Base-by-base conservation (phyloP, 2,797 vertebrate species). In the Phrynocephalus forsythii region DNA sequence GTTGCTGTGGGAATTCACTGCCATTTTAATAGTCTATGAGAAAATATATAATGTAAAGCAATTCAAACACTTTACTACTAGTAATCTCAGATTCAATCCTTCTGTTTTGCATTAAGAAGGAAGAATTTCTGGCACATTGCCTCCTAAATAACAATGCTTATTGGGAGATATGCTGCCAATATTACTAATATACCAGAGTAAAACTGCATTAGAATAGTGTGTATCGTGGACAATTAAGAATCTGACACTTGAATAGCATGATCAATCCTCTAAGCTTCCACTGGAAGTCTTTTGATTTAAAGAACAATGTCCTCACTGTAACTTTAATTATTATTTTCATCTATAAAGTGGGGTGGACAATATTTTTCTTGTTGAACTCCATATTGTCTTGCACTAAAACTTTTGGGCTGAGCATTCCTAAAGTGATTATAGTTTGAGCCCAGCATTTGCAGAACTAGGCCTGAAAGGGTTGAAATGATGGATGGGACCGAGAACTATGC, bases 1-100 rank as follows among this genome's bases (percentile, higher is more conserved):
- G 48, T 82, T 83, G 56, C 48, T 79, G 38, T 91, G 79, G 87
- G 89, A 38, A 26, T 87, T 76, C 72, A 56, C 20, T 66, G 75
- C 8, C 78, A 63, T 80, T 77, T 79, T 33, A 87, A 78, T 76
- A 89, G 75, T 82, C 75, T 38, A 63, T 90, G 86, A 90, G 56
- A 87, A 44, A 78, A 71, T 38, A 72, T 67, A 38, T 83, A 78
- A 73, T 5, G 87, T 28, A 66, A 90, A 7, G 60, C 18, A 92
- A 91, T 26, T 28, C 66, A 87, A 93, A 90, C 22, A 52, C 2
- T 87, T 93, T 94, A 90, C 8, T 93, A 85, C 84, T 87, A 80
- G 84, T 52, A 66, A 30, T 88, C 85, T 71, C 26, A 67, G 66
- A 89, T 5, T 52, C 38, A 93, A 48, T 1, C 13, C 83, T n/a